These are phyloP conservation scores for Eurytoma californica DNA, from an alignment of 2,888 invertebrate genomes.

Conservation along the genomic window DNA sequence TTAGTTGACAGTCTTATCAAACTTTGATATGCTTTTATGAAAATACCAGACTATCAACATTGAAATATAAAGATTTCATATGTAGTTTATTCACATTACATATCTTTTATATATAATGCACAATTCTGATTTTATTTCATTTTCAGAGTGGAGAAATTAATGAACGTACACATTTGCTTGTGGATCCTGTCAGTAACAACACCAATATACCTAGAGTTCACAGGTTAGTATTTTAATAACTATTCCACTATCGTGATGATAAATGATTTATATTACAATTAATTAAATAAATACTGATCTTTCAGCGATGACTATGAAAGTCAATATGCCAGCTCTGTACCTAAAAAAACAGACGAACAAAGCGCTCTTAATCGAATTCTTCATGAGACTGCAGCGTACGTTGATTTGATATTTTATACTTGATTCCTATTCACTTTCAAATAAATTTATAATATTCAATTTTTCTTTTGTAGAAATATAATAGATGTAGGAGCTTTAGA, in stretches of 20 bases:
- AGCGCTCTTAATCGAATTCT: conserved; percentile 92
- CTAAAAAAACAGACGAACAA: conserved; percentile 92
- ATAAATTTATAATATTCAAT: conserved; percentile 15
- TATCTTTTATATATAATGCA: not conserved
- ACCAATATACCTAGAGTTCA: conserved; percentile 84
- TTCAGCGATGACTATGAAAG: conserved; percentile 81
- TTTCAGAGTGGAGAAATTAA: conserved; percentile 79
- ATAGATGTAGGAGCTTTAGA: conserved; percentile 96
- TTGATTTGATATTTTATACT: conserved; percentile 57
- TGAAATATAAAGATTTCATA: not conserved
- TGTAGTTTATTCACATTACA: not conserved
- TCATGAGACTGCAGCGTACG: conserved; percentile 92
- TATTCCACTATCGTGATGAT: not conserved
- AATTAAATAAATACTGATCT: conserved; percentile 15
- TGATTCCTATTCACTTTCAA: not conserved
- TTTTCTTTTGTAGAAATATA: conserved; percentile 82
- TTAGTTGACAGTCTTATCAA: conserved; percentile 54
- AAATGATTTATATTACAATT: conserved; percentile 17
- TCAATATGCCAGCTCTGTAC: conserved; percentile 80
- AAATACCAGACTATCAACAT: not conserved
- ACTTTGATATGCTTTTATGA: conserved; percentile 24
- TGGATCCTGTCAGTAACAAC: conserved; percentile 86
- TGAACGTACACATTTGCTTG: conserved; percentile 87
- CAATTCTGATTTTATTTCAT: conserved; percentile 50
- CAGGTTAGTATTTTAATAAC: conserved; percentile 70